Evolutionary conservation across 2,888 invertebrate genomes (phyloP).

Genomic region (Platypus cylindrus): DNA sequence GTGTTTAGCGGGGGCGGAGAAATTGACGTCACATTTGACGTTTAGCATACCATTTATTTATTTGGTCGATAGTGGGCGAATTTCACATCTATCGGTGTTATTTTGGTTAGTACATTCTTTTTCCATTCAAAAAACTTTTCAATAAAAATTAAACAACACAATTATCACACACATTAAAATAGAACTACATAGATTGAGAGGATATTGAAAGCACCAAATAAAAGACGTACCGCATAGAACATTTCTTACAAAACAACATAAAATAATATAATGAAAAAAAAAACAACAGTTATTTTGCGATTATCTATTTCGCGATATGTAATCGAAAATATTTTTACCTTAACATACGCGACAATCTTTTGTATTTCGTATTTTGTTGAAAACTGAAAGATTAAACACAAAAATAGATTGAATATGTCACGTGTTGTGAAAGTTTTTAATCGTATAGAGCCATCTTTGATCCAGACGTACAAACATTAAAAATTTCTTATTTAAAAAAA

Average conservation of each 20-base stretch:
- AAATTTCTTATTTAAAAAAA: no score
- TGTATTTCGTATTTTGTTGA: constrained; percentile 19
- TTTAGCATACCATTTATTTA: constrained; percentile 28
- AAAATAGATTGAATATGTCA: constrained; percentile 23
- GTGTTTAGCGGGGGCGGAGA: constrained; percentile 24
- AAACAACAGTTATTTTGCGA: no score
- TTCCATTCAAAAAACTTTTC: constrained; percentile 13
- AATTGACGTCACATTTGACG: constrained; percentile 30
- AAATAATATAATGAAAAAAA: not conserved
- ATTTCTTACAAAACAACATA: not conserved
- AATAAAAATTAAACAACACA: constrained; percentile 14
- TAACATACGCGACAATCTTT: constrained; percentile 17
- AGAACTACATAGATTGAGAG: no score
- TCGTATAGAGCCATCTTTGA: constrained; percentile 9
- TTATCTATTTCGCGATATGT: no score
- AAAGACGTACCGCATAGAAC: no score
- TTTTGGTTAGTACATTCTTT: constrained; percentile 6
- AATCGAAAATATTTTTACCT: no score
- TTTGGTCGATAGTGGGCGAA: constrained; percentile 26
- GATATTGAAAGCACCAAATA: no score
- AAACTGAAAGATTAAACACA: constrained; percentile 23
- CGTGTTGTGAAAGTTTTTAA: constrained; percentile 14
- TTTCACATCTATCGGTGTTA: constrained; percentile 9
- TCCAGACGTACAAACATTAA: no score
- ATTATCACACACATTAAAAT: constrained; percentile 11